These are phyloP conservation scores for Ctenopoma kingsleyae DNA, from an alignment of 2,797 vertebrate genomes.

Conservation along the genomic window DNA sequence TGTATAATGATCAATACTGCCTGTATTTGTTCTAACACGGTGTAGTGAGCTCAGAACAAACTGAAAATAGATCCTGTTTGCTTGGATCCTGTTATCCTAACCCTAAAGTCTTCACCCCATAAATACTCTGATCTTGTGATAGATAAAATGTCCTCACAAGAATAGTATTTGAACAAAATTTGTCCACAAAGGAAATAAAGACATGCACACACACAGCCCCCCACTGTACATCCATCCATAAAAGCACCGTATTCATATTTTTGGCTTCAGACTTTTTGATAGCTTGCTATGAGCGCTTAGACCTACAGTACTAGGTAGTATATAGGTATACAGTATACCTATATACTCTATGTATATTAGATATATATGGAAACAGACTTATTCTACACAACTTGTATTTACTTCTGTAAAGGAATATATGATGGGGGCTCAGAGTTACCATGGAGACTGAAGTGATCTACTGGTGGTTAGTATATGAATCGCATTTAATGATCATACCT, in stretches of 20 bases:
- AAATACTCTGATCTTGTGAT: no score
- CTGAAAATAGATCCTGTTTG: slow-evolving; percentile 34
- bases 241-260: slow-evolving; percentile 33
- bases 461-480: slow-evolving; percentile 20
- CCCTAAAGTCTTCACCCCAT: no score
- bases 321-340: no score
- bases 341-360: not conserved
- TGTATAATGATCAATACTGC: no score
- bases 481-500: slow-evolving; percentile 14
- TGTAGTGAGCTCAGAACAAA: no score
- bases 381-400: slow-evolving; percentile 32
- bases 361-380: slow-evolving; percentile 2
- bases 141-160: no score
- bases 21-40: slow-evolving; percentile 4
- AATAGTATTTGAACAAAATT: no score
- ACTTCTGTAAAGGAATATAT: slow-evolving; percentile 26
- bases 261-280: slow-evolving; percentile 8
- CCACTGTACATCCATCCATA: slow-evolving; percentile 51
- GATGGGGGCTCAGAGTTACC: slow-evolving; percentile 50
- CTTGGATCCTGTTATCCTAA: slow-evolving; percentile 13
- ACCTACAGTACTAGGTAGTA: not conserved
- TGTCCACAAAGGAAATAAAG: no score
- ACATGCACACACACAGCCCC: slow-evolving; percentile 17
- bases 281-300: not conserved
- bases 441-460: slow-evolving; percentile 66